Base-by-base conservation (phyloP, 1,140 invertebrate genomes). In the Drosophila kohkoa region DNA sequence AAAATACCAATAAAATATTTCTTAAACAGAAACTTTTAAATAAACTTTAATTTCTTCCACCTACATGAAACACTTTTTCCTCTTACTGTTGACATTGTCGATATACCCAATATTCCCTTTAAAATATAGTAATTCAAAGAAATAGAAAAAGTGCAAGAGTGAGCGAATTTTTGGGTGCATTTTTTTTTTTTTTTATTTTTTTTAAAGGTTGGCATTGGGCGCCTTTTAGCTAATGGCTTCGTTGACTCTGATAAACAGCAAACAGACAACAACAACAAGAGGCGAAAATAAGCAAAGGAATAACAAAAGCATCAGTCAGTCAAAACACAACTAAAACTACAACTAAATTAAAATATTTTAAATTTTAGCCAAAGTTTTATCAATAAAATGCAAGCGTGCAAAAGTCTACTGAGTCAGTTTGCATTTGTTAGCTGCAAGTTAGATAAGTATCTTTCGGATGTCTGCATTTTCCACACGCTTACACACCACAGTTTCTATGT, bases 311-410 rank as follows among this genome's bases (percentile, higher is more conserved):
- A 48, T 59, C 32, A 55, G 46, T 59, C 32, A 55, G 46, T 70
- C 41, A 43, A 38, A 38, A 30, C 38, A 49, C 43, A 71, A 78
- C 75, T 75, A 77, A 79, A 77, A 69, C 75, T 77, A 73, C 69
- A 89, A 88, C 85, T 85, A 88, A 88, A 89, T 88, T 89, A 88
- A 88, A 88, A 85, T 89, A 89, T 88, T 88, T 88, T 78, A 89
- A 89, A 88, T 89, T 90, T 88, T 46, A 59, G 82, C 76, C 48
- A 70, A 88, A 88, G 85, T 88, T 88, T 88, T 85, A 86, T 86
- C 82, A 86, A 86, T 86, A 86, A 86, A 86, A 87, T 86, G 82
- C 76, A 72, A 71, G 75, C 68, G n/a, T 46, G 57, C 60, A 62
- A 20, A 70, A 38, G 5, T 32, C 32, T 28, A 32, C 45, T 62